Evolutionary conservation across 2,797 vertebrate genomes (phyloP).

Genomic region (Clarias fuscus): DNA sequence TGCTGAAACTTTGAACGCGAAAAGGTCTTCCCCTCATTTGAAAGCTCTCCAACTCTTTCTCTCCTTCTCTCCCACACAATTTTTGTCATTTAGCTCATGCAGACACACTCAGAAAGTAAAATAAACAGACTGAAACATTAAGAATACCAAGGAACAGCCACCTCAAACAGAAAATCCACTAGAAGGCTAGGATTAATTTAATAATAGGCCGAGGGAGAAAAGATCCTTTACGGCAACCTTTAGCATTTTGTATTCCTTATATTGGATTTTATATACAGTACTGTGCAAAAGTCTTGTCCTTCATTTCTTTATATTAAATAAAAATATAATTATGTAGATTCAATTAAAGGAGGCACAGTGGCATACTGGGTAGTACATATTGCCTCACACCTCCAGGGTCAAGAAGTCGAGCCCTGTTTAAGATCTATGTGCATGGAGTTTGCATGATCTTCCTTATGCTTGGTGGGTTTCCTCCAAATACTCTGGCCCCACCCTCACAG

Average conservation of each 20-base stretch:
- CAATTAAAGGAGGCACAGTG: no score
- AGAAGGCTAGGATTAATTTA: background rate
- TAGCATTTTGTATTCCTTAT: background rate
- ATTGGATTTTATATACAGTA: background rate
- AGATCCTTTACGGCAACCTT: background rate
- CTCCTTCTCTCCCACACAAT: slow-evolving; percentile 9
- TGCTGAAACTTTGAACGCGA: slow-evolving; percentile 22
- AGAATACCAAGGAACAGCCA: background rate
- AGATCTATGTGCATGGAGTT: no score
- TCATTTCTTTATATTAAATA: no score
- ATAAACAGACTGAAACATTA: background rate
- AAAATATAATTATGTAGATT: no score
- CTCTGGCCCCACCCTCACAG: no score
- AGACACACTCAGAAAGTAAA: background rate
- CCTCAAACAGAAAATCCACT: slow-evolving; percentile 10
- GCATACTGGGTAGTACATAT: no score
- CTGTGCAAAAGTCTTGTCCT: no score
- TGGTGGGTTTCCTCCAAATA: no score
- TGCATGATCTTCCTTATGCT: no score
- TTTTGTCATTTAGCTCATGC: slow-evolving; percentile 4
- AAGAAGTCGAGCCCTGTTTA: no score
- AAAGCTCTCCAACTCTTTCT: slow-evolving; percentile 14
- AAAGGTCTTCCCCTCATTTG: slow-evolving; percentile 19
- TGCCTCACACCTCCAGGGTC: no score
- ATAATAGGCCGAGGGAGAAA: background rate